Evolutionary conservation across 2,888 invertebrate species (phyloP).

Genomic region (Malthinus seriepunctatus): DNA sequence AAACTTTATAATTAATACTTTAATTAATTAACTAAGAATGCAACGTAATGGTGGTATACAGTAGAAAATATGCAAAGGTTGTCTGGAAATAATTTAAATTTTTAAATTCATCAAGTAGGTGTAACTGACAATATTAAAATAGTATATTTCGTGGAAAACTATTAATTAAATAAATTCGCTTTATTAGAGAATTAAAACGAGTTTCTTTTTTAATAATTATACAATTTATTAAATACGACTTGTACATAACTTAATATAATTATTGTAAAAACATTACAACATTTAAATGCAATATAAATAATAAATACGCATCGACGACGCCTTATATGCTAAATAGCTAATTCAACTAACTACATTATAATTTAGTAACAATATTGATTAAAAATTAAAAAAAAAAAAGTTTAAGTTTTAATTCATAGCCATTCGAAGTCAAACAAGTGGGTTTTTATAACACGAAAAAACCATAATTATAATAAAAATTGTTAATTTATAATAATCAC

Average conservation of each 20-base stretch:
- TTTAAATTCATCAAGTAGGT: no score
- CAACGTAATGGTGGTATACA: no score
- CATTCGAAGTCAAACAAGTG: constrained; percentile 13
- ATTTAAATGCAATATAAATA: constrained; percentile 19
- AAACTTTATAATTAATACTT: no score
- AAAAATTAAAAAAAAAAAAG: not conserved
- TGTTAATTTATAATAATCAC: constrained; percentile 15
- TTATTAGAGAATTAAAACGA: not conserved
- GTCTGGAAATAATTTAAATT: no score
- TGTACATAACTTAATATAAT: constrained; percentile 7
- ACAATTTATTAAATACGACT: constrained; percentile 18
- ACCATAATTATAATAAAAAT: constrained; percentile 1
- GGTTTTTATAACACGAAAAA: constrained; percentile 18
- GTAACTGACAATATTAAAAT: no score
- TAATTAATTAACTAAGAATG: no score
- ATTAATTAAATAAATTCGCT: not conserved
- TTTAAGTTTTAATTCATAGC: constrained; percentile 11
- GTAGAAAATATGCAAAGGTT: no score
- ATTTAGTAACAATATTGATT: not conserved
- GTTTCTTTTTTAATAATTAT: constrained; percentile 4
- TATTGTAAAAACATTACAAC: constrained; percentile 13
- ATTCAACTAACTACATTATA: constrained; percentile 1
- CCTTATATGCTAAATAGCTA: constrained; percentile 10
- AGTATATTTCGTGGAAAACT: not conserved
- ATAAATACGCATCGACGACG: constrained; percentile 14